phyloP scores from a whole-genome alignment of 1,140 invertebrate genomes.

The Antheraea pernyi region DNA sequence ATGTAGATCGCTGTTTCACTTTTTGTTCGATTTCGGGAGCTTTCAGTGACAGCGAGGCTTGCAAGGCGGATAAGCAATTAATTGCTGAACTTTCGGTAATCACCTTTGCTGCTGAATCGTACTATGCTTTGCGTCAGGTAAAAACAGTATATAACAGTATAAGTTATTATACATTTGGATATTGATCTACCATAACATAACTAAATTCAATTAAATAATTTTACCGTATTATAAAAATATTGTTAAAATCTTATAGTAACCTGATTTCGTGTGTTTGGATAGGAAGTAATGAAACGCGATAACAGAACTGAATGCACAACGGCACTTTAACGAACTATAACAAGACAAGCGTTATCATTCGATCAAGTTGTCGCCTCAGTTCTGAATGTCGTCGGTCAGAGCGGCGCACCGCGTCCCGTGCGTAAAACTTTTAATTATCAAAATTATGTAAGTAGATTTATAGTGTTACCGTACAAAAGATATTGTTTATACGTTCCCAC shows the following conservation, averaged over 20 bases:
- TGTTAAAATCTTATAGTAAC: background rate
- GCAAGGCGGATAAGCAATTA: too few species aligned
- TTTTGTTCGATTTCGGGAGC: too few species aligned
- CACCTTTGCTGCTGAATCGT: too few species aligned
- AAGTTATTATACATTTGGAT: too few species aligned
- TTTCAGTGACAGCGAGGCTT: too few species aligned
- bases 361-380: constrained; percentile 25
- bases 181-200: too few species aligned
- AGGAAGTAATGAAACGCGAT: background rate
- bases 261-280: background rate
- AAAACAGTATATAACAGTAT: too few species aligned
- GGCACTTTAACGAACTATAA: constrained; percentile 2
- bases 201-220: background rate
- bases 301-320: background rate
- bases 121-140: too few species aligned
- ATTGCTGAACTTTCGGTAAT: too few species aligned
- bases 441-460: constrained; percentile 40
- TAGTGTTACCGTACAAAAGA: constrained; percentile 25
- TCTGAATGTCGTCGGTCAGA: constrained; percentile 3
- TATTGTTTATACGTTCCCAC: constrained; percentile 45
- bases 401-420: constrained; percentile 11
- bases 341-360: constrained; percentile 15
- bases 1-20: too few species aligned
- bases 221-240: background rate
- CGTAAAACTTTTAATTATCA: constrained; percentile 38